Evolutionary conservation across 1,140 invertebrate genomes (phyloP).

Genomic region (Charaxes varanes): DNA sequence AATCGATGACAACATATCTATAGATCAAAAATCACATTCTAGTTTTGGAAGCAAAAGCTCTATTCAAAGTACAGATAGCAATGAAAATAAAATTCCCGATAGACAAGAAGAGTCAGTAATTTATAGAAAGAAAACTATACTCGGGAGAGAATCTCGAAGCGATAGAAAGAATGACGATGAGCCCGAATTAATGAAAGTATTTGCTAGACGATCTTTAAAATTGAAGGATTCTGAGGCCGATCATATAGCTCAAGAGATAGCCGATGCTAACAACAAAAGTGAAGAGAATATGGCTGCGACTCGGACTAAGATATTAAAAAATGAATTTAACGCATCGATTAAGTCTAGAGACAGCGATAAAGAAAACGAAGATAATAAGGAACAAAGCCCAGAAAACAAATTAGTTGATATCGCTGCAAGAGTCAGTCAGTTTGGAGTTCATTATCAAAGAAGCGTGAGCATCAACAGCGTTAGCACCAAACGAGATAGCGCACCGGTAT

Average conservation of each 20-base stretch:
- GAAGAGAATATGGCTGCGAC: slow-evolving; percentile 34
- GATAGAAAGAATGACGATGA: slow-evolving; percentile 77
- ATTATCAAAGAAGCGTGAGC: slow-evolving; percentile 61
- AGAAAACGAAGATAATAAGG: slow-evolving; percentile 75
- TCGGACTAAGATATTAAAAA: slow-evolving; percentile 49
- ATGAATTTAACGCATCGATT: slow-evolving; percentile 68
- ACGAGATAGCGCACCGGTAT: slow-evolving; percentile 53
- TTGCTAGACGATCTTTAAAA: slow-evolving; percentile 84
- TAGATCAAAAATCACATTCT: slow-evolving; percentile 63
- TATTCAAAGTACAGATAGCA: slow-evolving; percentile 71
- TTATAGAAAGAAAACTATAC: slow-evolving; percentile 58
- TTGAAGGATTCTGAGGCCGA: slow-evolving; percentile 81
- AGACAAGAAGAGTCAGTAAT: slow-evolving; percentile 56
- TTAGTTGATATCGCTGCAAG: slow-evolving; percentile 61
- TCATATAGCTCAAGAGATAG: slow-evolving; percentile 73
- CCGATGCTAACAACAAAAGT: slow-evolving; percentile 45
- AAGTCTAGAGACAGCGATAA: slow-evolving; percentile 80
- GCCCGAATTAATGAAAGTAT: slow-evolving; percentile 87
- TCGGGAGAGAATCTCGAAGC: slow-evolving; percentile 47
- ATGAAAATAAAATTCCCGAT: slow-evolving; percentile 51
- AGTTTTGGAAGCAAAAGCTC: slow-evolving; percentile 72
- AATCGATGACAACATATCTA: slow-evolving; percentile 65
- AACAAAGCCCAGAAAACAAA: slow-evolving; percentile 51
- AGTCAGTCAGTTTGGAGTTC: slow-evolving; percentile 54
- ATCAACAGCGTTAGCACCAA: slow-evolving; percentile 58